A percentile compares a stretch with the other conserved stretches of the same genome.
Evolutionary conservation across 2,888 invertebrate genomes (phyloP).

Genomic region (Sinelater perroti): DNA sequence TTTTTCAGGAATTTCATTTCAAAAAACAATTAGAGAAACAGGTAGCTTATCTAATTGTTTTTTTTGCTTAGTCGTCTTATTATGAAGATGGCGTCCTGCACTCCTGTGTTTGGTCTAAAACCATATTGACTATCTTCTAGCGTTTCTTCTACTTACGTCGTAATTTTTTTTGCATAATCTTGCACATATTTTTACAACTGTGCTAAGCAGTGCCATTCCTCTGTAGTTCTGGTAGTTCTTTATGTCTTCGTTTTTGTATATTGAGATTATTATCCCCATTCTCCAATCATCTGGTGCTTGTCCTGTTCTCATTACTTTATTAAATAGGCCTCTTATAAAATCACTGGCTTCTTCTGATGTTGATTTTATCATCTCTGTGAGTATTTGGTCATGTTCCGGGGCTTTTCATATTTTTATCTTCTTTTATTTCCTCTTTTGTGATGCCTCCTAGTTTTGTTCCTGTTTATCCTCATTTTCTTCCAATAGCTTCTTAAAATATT

Average conservation of each 20-base stretch:
- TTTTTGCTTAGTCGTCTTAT: too few relatives aligned
- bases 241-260: not conserved
- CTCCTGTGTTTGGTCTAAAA: not conserved
- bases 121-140: slow-evolving; percentile 2
- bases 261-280: not conserved
- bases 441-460: not conserved
- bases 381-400: not conserved
- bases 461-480: not conserved
- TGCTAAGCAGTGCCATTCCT: not conserved
- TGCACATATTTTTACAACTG: not conserved
- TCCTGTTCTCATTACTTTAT: slow-evolving; percentile 7
- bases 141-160: not conserved
- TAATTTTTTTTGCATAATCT: not conserved
- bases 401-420: slow-evolving; percentile 1
- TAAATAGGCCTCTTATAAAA: too few relatives aligned
- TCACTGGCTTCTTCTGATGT: not conserved
- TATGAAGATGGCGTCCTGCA: too few relatives aligned
- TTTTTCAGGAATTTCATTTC: too few relatives aligned
- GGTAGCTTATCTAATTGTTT: too few relatives aligned
- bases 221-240: not conserved
- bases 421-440: not conserved
- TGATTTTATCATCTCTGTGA: not conserved
- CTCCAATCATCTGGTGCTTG: not conserved
- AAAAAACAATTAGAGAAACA: too few relatives aligned
- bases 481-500: not conserved